Conservation (phyloP, 2,797 vertebrate genomes). For the Echiichthys vipera region DNA sequence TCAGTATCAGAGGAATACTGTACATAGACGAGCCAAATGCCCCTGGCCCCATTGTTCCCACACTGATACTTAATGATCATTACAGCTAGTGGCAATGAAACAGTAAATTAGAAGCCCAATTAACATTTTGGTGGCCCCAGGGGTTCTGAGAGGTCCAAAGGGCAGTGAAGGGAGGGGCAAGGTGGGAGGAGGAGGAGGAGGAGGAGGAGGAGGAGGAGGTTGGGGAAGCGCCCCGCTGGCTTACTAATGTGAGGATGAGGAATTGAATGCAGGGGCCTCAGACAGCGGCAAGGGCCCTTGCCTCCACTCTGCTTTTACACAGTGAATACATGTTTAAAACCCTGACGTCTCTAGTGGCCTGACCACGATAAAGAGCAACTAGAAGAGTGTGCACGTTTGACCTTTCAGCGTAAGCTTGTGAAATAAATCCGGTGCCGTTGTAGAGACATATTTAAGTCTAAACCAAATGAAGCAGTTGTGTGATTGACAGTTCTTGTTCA, state of each 20-base stretch:
- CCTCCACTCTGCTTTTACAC: conserved; percentile 52
- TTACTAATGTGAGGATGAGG: conserved; percentile 65
- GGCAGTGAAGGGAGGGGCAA: conserved; percentile 24
- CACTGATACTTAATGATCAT: conserved; percentile 66
- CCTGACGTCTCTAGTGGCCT: conserved; percentile 39
- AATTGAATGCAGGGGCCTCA: conserved; percentile 60
- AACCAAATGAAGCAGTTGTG: conserved; percentile 4
- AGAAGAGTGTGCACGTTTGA: conserved; percentile 45
- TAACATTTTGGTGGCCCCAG: conserved; percentile 74
- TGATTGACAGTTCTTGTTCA: conserved; percentile 46
- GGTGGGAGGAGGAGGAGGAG: conserved; percentile 25
- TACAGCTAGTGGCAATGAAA: conserved; percentile 73
- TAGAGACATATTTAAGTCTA: conserved; percentile 28
- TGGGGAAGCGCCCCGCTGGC: conserved; percentile 55
- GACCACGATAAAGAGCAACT: conserved; percentile 33
- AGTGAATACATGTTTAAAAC: conserved; percentile 63
- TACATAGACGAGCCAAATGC: conserved; percentile 34
- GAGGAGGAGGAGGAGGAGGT: conserved; percentile 24
- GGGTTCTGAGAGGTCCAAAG: conserved; percentile 55
- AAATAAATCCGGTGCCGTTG: conserved; percentile 28
- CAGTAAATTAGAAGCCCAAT: conserved; percentile 78
- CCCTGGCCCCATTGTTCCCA: conserved; percentile 58
- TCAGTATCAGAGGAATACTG: conserved; percentile 30
- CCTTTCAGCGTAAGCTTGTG: conserved; percentile 42
- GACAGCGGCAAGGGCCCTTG: conserved; percentile 46